Evolutionary conservation across 1,140 invertebrate species (phyloP).

Genomic region (Orchestia grillus): DNA sequence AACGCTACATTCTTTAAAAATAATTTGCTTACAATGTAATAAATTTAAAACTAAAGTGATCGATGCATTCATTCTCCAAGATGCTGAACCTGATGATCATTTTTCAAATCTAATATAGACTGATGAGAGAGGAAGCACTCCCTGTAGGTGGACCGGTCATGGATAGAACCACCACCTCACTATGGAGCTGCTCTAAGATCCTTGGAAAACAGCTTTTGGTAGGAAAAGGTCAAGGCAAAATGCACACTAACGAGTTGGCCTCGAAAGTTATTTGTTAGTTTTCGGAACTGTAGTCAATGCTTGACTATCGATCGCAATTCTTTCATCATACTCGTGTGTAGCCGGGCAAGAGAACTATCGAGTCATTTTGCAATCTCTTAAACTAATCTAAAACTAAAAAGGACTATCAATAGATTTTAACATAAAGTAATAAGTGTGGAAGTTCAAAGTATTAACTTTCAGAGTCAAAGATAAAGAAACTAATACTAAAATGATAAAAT

Average conservation of each 20-base stretch:
- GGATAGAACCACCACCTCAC: not conserved
- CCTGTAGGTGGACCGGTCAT: too few species aligned
- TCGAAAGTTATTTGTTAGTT: not conserved
- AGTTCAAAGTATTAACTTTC: not conserved
- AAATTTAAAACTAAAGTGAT: not conserved
- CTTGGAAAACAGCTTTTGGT: not conserved
- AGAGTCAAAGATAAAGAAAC: not conserved
- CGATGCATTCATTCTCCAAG: not conserved
- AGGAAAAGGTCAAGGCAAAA: not conserved
- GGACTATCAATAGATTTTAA: not conserved
- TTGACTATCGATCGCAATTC: not conserved
- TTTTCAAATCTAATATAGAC: not conserved
- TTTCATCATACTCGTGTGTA: not conserved
- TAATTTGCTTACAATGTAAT: not conserved
- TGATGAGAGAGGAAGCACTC: not conserved
- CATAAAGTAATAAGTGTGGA: not conserved
- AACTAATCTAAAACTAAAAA: not conserved
- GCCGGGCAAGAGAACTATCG: not conserved
- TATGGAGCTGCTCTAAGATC: not conserved
- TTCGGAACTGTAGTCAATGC: not conserved
- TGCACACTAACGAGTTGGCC: not conserved
- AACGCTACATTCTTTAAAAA: not conserved
- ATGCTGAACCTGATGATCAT: not conserved
- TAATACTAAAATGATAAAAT: not conserved
- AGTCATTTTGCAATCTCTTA: not conserved